These are phyloP conservation scores for Aphidius ervi DNA, from an alignment of 1,140 invertebrate species.

Conservation along the genomic window DNA sequence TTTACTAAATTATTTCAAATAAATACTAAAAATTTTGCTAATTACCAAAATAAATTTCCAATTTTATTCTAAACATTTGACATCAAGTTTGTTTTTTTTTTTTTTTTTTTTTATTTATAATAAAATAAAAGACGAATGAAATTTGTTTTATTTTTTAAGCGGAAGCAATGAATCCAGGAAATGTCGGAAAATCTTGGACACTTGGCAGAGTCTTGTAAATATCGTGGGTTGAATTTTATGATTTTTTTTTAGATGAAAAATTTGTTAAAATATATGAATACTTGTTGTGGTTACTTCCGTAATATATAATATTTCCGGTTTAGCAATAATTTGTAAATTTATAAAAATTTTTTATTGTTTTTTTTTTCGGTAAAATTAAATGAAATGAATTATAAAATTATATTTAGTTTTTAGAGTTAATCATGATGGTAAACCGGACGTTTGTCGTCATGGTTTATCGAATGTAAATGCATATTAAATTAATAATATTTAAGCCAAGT, in stretches of 20 bases:
- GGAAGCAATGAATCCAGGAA: constrained; percentile 19
- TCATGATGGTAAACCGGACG: constrained; percentile 22
- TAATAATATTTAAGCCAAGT: no score
- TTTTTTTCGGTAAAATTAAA: constrained; percentile 25
- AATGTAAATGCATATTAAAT: neutral
- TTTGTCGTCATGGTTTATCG: constrained; percentile 19
- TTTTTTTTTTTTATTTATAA: neutral
- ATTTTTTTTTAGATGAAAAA: constrained; percentile 2
- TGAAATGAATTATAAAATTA: constrained; percentile 17
- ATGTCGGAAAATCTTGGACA: constrained; percentile 19
- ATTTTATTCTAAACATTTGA: no score
- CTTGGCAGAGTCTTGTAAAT: constrained; percentile 21
- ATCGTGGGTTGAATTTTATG: constrained; percentile 22
- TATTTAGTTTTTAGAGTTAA: neutral
- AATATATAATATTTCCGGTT: constrained; percentile 32
- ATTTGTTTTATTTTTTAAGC: neutral
- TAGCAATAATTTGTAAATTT: constrained; percentile 4
- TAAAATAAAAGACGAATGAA: no score
- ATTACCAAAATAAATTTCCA: no score
- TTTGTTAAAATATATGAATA: constrained; percentile 13
- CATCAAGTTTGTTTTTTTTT: no score
- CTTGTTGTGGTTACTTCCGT: neutral
- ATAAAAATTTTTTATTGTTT: neutral
- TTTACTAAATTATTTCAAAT: no score
- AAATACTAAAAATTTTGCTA: no score